phyloP scores from a whole-genome alignment of 2,797 vertebrate genomes.

The Pseudochromis fuscus region DNA sequence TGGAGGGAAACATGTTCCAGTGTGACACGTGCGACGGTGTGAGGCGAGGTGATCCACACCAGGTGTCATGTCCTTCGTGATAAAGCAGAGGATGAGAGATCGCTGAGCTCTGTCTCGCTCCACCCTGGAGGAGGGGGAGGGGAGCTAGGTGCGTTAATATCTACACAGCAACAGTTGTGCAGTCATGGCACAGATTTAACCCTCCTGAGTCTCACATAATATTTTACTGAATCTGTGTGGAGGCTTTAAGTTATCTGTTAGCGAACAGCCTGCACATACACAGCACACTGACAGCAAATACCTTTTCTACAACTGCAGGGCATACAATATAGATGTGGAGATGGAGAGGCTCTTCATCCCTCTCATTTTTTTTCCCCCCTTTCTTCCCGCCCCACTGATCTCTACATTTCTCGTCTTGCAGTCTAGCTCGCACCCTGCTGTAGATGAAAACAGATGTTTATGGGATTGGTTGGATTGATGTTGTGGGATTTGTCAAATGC shows the following conservation, averaged over 20 bases:
- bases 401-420: slow-evolving; percentile 27
- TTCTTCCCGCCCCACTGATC: slow-evolving; percentile 19
- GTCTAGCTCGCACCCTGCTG: background rate
- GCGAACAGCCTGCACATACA: slow-evolving; percentile 37
- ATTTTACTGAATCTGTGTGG: slow-evolving; percentile 45
- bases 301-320: slow-evolving; percentile 23
- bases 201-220: slow-evolving; percentile 20
- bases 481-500: background rate
- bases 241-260: slow-evolving; percentile 51
- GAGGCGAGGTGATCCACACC: slow-evolving; percentile 60
- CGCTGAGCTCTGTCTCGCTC: slow-evolving; percentile 36
- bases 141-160: slow-evolving; percentile 56
- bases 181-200: slow-evolving; percentile 23
- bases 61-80: slow-evolving; percentile 48
- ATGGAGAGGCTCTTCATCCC: slow-evolving; percentile 50
- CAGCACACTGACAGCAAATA: slow-evolving; percentile 27
- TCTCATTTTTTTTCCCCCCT: slow-evolving; percentile 12
- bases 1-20: slow-evolving; percentile 32
- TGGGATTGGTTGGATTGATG: background rate
- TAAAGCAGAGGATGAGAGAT: slow-evolving; percentile 54
- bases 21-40: slow-evolving; percentile 34
- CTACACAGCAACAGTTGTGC: slow-evolving; percentile 33
- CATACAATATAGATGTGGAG: slow-evolving; percentile 52
- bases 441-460: slow-evolving; percentile 25
- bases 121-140: slow-evolving; percentile 45